Percentiles rank a stretch among this genome's conserved stretches.
Conservation (phyloP, 2,888 invertebrate genomes). For the Chrysotoxum bicinctum region DNA sequence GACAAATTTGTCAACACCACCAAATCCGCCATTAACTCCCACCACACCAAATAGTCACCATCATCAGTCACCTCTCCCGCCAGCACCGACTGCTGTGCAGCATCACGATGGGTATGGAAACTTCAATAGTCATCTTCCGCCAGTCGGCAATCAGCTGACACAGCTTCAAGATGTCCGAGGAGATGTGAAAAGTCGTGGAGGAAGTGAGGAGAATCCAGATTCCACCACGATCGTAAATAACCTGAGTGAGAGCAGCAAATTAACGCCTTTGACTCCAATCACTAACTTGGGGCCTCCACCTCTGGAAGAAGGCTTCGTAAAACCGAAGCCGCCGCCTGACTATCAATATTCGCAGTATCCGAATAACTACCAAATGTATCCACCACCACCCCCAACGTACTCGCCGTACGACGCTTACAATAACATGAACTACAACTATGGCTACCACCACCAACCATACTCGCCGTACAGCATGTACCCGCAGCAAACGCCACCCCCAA, state of each 20-base stretch:
- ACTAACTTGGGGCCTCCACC: constrained; percentile 79
- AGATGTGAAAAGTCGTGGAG: constrained; percentile 80
- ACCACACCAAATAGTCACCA: constrained; percentile 74
- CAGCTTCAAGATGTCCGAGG: constrained; percentile 77
- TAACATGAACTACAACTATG: constrained; percentile 82
- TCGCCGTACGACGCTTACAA: constrained; percentile 81
- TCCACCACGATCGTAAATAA: constrained; percentile 86
- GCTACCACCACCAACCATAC: constrained; percentile 81
- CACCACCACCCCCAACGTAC: constrained; percentile 81
- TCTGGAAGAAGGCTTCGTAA: constrained; percentile 81
- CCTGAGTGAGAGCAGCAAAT: constrained; percentile 82
- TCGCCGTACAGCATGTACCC: constrained; percentile 81
- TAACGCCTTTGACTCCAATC: constrained; percentile 82
- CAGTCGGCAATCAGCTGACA: constrained; percentile 75
- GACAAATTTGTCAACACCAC: constrained; percentile 70
- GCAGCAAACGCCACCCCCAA: constrained; percentile 81
- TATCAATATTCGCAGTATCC: constrained; percentile 81
- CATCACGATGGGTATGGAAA: constrained; percentile 77
- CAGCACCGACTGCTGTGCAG: constrained; percentile 74
- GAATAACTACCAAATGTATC: constrained; percentile 81
- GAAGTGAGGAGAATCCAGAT: constrained; percentile 88
- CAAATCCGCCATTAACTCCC: constrained; percentile 81
- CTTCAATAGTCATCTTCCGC: constrained; percentile 74
- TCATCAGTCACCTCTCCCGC: constrained; percentile 74
- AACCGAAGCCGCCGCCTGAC: constrained; percentile 81